Conservation (phyloP, 2,113 vertebrate genomes). For the Pollachius pollachius region DNA sequence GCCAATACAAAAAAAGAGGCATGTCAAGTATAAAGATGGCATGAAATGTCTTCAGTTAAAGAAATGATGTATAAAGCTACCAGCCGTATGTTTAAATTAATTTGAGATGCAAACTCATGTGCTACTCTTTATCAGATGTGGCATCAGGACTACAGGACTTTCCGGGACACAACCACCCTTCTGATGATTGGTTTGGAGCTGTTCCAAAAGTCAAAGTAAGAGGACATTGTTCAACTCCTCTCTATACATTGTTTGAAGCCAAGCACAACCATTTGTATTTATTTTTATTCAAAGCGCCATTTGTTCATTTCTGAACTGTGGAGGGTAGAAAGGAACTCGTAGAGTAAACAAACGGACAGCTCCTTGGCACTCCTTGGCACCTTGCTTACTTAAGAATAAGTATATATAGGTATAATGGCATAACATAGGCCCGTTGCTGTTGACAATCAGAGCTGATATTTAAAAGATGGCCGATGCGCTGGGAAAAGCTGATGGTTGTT, state of each 20-base stretch:
- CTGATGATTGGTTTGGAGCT: constrained; percentile 93
- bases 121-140: constrained; percentile 77
- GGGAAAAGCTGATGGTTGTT: no score
- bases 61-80: no score
- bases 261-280: neutral
- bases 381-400: no score
- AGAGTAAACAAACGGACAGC: no score
- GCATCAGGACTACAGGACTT: constrained; percentile 93
- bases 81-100: no score
- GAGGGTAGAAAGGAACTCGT: neutral
- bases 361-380: no score
- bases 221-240: constrained; percentile 45
- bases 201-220: constrained; percentile 87
- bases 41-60: neutral
- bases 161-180: constrained; percentile 89
- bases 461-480: no score
- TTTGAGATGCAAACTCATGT: no score
- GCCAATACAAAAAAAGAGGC: neutral
- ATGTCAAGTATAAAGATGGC: neutral
- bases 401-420: no score
- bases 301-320: neutral
- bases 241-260: neutral
- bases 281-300: no score
- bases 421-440: no score
- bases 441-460: no score